Percentiles rank a stretch among this genome's conserved stretches.
These are phyloP conservation scores for Helicoverpa armigera DNA, from an alignment of 1,140 invertebrate genomes.

Conservation along the genomic window DNA sequence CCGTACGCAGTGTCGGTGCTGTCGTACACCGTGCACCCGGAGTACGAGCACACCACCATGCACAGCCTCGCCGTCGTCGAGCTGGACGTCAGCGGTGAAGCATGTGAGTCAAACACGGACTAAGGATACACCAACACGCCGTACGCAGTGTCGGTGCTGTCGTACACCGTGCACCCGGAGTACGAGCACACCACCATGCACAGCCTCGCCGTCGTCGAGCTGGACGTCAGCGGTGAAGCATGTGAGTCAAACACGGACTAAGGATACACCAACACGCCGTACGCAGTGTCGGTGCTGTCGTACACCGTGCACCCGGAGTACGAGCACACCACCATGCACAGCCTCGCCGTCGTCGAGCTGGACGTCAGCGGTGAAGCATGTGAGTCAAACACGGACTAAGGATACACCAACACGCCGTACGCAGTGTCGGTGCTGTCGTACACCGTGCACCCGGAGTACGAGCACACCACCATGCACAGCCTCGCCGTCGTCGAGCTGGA, in stretches of 20 bases:
- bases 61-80: constrained; percentile 3
- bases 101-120: not conserved
- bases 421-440: constrained; percentile 50
- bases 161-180: constrained; percentile 38
- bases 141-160: constrained; percentile 44
- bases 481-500: constrained; percentile 62
- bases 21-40: constrained; percentile 42
- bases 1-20: constrained; percentile 47
- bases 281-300: constrained; percentile 43
- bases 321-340: not conserved
- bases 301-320: constrained; percentile 34
- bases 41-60: not conserved
- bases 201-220: constrained; percentile 3
- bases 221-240: not conserved
- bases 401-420: constrained; percentile 38
- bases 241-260: not conserved
- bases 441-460: constrained; percentile 63
- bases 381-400: too few relatives aligned
- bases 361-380: not conserved
- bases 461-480: constrained; percentile 58
- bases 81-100: not conserved
- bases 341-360: constrained; percentile 2
- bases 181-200: not conserved
- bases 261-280: constrained; percentile 36
- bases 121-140: constrained; percentile 26